Conservation (phyloP, 2,113 vertebrate genomes). For the Antechinus flavipes region DNA sequence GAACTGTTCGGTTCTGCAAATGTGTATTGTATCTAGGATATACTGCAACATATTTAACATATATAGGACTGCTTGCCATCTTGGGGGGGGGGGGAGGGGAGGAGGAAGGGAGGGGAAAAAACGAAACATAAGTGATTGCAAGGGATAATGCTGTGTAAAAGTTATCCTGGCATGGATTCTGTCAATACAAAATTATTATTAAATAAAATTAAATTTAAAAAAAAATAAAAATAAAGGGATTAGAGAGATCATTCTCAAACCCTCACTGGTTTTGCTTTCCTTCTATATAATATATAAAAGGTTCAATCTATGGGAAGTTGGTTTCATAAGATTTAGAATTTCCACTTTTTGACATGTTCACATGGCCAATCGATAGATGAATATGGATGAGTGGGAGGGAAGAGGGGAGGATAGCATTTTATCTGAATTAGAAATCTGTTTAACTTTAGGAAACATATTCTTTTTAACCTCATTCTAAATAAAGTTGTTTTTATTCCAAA, state of each 20-base stretch:
- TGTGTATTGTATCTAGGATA: too few relatives aligned
- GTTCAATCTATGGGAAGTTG: neutral
- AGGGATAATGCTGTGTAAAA: too few relatives aligned
- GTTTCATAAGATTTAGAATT: neutral
- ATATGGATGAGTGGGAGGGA: neutral
- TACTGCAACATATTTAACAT: too few relatives aligned
- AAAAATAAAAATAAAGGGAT: too few relatives aligned
- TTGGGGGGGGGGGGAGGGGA: too few relatives aligned
- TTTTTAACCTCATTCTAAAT: neutral
- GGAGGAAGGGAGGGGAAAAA: too few relatives aligned
- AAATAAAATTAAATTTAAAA: too few relatives aligned
- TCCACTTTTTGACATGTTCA: neutral
- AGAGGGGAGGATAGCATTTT: neutral
- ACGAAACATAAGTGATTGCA: too few relatives aligned
- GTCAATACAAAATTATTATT: too few relatives aligned
- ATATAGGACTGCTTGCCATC: too few relatives aligned
- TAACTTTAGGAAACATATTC: neutral
- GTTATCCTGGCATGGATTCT: too few relatives aligned
- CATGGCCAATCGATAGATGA: neutral
- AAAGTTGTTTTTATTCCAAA: neutral
- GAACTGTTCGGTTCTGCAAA: too few relatives aligned
- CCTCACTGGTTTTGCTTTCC: neutral
- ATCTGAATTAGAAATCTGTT: neutral
- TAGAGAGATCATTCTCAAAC: neutral
- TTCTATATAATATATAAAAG: neutral